A percentile compares a stretch with the other conserved stretches of the same genome.
Conservation (phyloP, 1,140 invertebrate genomes). For the Choristoneura fumiferana region DNA sequence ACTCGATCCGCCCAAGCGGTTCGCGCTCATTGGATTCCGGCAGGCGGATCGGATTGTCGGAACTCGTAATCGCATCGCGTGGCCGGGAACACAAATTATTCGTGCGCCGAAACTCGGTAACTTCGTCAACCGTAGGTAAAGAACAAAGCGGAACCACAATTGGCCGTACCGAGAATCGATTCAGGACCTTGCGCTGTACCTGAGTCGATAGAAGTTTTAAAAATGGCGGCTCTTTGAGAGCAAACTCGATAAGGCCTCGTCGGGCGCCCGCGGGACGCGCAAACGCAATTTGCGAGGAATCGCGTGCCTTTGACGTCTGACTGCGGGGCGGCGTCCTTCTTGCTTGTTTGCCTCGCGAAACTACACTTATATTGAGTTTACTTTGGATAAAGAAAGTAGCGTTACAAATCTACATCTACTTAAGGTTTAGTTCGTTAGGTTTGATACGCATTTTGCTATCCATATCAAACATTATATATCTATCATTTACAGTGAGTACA, state of each 20-base stretch:
- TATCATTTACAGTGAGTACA: too few relatives aligned
- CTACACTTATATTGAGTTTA: constrained; percentile 15
- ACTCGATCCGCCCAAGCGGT: constrained; percentile 49
- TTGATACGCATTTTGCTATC: too few relatives aligned
- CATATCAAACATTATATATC: too few relatives aligned
- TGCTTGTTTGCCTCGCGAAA: constrained; percentile 50
- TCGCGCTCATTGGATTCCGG: constrained; percentile 54
- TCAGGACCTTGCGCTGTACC: constrained; percentile 39
- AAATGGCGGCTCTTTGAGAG: constrained; percentile 74
- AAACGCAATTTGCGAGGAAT: constrained; percentile 72
- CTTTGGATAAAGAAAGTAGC: too few relatives aligned
- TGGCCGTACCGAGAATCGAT: constrained; percentile 53
- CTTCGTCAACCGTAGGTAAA: constrained; percentile 71
- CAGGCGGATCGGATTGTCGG: constrained; percentile 56
- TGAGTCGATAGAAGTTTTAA: constrained; percentile 74
- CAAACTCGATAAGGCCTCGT: constrained; percentile 64
- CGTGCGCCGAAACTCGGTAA: constrained; percentile 71
- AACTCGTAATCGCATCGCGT: constrained; percentile 63
- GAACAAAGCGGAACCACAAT: constrained; percentile 75
- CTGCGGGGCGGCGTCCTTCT: constrained; percentile 46
- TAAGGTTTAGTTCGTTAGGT: too few relatives aligned
- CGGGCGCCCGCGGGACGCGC: constrained; percentile 66
- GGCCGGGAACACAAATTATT: constrained; percentile 73
- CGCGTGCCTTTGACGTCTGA: constrained; percentile 65
- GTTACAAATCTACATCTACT: too few relatives aligned